Conservation (phyloP, 1,140 invertebrate species). For the Brachionus rotundiformis region DNA sequence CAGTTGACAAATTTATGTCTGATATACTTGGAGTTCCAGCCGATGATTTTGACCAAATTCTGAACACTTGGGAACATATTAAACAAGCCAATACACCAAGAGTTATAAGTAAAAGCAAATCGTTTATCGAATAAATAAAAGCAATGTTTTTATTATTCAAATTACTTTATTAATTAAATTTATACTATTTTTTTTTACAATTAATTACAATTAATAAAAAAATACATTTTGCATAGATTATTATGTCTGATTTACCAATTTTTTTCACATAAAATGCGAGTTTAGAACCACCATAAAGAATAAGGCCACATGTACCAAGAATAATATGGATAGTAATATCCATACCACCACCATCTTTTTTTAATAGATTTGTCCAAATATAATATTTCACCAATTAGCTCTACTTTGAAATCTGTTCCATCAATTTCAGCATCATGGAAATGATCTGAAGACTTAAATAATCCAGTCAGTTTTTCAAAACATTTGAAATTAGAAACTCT, state of each 20-base stretch:
- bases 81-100: conserved; percentile 39
- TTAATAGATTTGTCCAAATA: conserved; percentile 26
- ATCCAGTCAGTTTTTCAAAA: not conserved
- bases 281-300: not conserved
- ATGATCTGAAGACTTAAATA: not conserved
- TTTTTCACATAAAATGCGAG: not conserved
- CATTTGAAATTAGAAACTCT: conserved; percentile 13
- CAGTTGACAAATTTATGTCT: conserved; percentile 37
- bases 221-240: too few species aligned
- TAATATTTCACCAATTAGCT: conserved; percentile 14
- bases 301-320: not conserved
- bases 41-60: conserved; percentile 37
- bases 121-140: not conserved
- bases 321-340: not conserved
- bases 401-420: not conserved
- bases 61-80: conserved; percentile 39
- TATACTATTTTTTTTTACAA: not conserved
- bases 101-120: not conserved
- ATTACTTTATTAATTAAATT: conserved; percentile 15
- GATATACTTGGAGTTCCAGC: conserved; percentile 38
- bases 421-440: not conserved
- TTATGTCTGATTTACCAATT: too few species aligned
- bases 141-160: not conserved
- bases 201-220: conserved; percentile 21
- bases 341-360: not conserved